phyloP scores from a whole-genome alignment of 2,113 vertebrate genomes.

The Clarias magur region DNA sequence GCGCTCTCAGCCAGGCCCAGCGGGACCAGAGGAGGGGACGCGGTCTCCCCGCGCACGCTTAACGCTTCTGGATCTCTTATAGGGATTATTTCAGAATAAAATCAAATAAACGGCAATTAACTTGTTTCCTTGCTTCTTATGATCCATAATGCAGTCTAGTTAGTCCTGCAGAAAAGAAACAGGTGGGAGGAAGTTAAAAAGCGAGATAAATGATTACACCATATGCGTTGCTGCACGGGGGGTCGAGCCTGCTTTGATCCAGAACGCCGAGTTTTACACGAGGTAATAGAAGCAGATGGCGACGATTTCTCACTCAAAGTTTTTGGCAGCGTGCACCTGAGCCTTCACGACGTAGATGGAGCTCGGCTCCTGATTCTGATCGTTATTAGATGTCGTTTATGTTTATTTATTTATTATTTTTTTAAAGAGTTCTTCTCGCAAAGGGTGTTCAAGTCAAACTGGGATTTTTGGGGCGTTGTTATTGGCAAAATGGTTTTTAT shows the following conservation, averaged over 20 bases:
- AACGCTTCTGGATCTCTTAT: background rate
- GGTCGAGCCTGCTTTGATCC: background rate
- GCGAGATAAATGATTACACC: slow-evolving; percentile 7
- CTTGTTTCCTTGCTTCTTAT: background rate
- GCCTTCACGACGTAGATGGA: background rate
- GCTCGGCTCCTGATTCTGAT: background rate
- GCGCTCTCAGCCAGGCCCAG: background rate
- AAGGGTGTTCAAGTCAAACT: too few relatives aligned
- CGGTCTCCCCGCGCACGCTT: background rate
- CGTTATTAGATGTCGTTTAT: background rate
- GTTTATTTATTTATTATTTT: too few relatives aligned
- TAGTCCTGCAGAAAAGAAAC: slow-evolving; percentile 6
- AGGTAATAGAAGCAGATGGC: slow-evolving; percentile 16
- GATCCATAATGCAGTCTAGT: background rate
- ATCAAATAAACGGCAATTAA: background rate
- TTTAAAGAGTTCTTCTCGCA: too few relatives aligned
- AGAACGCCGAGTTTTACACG: background rate
- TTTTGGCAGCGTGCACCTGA: background rate
- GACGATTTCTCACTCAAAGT: background rate
- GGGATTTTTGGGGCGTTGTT: too few relatives aligned
- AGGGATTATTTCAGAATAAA: background rate
- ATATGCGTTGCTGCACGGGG: background rate
- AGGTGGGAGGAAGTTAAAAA: slow-evolving; percentile 14
- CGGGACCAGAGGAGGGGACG: background rate
- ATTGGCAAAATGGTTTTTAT: too few relatives aligned